Evolutionary conservation across 2,113 vertebrate species (phyloP), one percentile per base, ranked within the genome.

Genomic region (Stigmatopora argus): DNA sequence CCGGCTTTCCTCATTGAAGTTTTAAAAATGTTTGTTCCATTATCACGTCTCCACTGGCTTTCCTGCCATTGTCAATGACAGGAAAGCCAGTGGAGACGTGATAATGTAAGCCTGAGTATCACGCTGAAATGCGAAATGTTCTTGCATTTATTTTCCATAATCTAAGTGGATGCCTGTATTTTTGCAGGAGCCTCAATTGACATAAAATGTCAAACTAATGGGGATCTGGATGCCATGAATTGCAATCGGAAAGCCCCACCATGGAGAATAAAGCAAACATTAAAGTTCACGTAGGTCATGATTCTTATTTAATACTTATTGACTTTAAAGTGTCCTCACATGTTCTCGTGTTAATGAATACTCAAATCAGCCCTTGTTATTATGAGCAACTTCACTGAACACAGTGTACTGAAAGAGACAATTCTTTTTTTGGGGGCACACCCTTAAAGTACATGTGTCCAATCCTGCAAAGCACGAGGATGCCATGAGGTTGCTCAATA

Each of bases 171-270:
- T 14, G 2, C 14, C 41, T 23, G 6, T 45, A 3, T 61, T 61
- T 38, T 85, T 78, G 62, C 69, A 91, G 90, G 87, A 62, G 83
- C 73, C 12, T 77, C 69, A 47, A 78, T 88, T 31, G 89, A 95
- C 84, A 88, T 94, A 83, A 92, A 82, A 10, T 98, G 97, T 85
- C 87, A 92, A 86, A 96, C 94, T 6, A 91, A 92, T 41, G 94
- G 93, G 0, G 85, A 90, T 67, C 85, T 93, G 0, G 81, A 90
- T 58, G 89, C 87, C 44, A 96, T 98, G 95, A 93, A 89, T 69
- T 99, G 97, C 73, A 92, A 86, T 70, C 98, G 97, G 96, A 88
- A 86, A 53, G 86, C 73, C 83, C 78, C 53, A 71, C 87, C 35
- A 55, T 75, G 63, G 91, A 41, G 38, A 41, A 85, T 67, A 12